phyloP scores from a whole-genome alignment of 2,113 vertebrate species.

The Bubalus kerabau region DNA sequence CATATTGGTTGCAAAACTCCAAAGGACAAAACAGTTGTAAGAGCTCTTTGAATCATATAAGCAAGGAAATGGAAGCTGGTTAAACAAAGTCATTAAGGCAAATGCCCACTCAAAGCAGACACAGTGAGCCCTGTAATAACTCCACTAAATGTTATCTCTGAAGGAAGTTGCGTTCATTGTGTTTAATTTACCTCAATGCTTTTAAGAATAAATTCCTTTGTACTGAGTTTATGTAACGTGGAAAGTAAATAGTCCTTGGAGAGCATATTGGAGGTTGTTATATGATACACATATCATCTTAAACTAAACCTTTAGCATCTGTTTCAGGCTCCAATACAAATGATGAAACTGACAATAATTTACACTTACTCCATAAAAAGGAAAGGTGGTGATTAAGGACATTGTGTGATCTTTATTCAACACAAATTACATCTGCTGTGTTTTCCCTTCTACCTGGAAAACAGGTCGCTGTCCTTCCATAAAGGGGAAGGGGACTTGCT shows the following conservation, averaged over 20 bases:
- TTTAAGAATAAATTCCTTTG: constrained; percentile 24
- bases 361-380: constrained; percentile 32
- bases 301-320: constrained; percentile 67
- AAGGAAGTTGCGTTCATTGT: background rate
- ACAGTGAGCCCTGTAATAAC: background rate
- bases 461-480: background rate
- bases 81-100: constrained; percentile 29
- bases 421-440: background rate
- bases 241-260: constrained; percentile 56
- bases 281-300: constrained; percentile 62
- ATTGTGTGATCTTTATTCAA: constrained; percentile 46
- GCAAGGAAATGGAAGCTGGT: constrained; percentile 32
- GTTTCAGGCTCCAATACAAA: constrained; percentile 65
- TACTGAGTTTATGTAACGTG: constrained; percentile 24
- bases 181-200: constrained; percentile 48
- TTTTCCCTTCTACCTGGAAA: background rate
- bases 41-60: constrained; percentile 1
- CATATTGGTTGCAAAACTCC: background rate
- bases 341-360: constrained; percentile 53
- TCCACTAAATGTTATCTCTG: constrained; percentile 29
- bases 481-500: background rate
- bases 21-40: background rate
- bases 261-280: constrained; percentile 61
- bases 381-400: constrained; percentile 52
- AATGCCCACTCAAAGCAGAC: constrained; percentile 17